Base-by-base conservation (phyloP, 2,113 vertebrate genomes). In the Cromileptes altivelis region DNA sequence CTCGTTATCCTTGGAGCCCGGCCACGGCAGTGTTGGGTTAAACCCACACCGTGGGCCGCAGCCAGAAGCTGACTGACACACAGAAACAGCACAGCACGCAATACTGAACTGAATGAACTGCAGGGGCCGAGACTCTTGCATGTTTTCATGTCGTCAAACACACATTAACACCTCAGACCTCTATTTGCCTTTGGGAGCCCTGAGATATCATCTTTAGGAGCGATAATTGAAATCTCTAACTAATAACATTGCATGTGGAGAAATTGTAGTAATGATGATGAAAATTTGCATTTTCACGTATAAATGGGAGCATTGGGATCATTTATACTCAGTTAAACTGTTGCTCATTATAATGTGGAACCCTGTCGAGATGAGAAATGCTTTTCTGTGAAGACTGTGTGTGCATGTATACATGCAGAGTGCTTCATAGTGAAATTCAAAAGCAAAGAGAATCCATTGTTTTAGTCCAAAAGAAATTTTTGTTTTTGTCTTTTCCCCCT, bases 1-100 rank as follows among this genome's bases (percentile, higher is more conserved):
- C 91, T 93, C 85, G 90, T 94, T 94, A 91, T 90, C 86, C 86
- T 92, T 93, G 93, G 89, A 93, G 82, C 58, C 6, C 17, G 63
- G 90, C 94, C 93, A 92, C 45, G 21, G 82, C 83, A 78, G 84
- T 40, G 82, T 78, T 78, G 83, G 85, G 84, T 84, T 80, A 75
- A 89, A 79, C 65, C 88, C 81, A 88, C 74, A 88, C 27, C 71
- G 21, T 71, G 80, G 75, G 62, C 77, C 52, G 1, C 47, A 72
- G 86, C 87, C 88, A 85, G 76, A 75, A 80, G 86, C 85, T 70
- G 87, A 84, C 80, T 89, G 91, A 92, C 89, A 72, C 86, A 82
- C 82, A 85, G 68, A 74, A 75, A 75, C 61, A 76, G 37, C 23
- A 6, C 83, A 45, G 42, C 42, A 67, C 15, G 45, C 83, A 78